These are phyloP conservation scores for Crocodylus rhombifer DNA, from an alignment of 2,797 vertebrate genomes.

Conservation along the genomic window DNA sequence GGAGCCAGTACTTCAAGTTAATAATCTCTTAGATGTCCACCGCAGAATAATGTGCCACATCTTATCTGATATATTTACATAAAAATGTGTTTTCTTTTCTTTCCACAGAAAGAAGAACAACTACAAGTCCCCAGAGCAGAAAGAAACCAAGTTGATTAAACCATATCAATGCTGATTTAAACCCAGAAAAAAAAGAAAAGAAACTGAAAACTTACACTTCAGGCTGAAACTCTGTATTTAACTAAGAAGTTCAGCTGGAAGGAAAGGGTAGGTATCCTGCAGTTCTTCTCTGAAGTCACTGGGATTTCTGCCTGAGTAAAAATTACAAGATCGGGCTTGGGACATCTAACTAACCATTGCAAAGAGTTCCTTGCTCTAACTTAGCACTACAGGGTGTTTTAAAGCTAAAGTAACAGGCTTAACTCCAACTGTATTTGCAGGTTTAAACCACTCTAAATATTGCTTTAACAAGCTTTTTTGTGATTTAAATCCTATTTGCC, in stretches of 20 bases:
- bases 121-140: not conserved
- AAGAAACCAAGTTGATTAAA: not conserved
- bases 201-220: slow-evolving; percentile 8
- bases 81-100: not conserved
- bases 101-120: not conserved
- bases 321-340: slow-evolving; percentile 10
- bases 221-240: slow-evolving; percentile 6
- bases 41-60: not conserved
- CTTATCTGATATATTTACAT: not conserved
- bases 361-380: slow-evolving; percentile 5
- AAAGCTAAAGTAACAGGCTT: slow-evolving; percentile 51
- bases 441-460: slow-evolving; percentile 29
- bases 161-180: not conserved
- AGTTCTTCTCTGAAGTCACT: slow-evolving; percentile 6
- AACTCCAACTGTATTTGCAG: not conserved
- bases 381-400: slow-evolving; percentile 18
- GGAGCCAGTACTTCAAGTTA: not conserved
- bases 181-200: not conserved
- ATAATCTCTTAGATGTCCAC: slow-evolving; percentile 1
- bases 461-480: not conserved
- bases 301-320: not conserved
- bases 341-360: not conserved
- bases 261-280: not conserved
- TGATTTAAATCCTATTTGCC: not conserved
- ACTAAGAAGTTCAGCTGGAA: not conserved